Base-by-base conservation (phyloP, 2,797 vertebrate species). In the Enteromius anoplus region DNA sequence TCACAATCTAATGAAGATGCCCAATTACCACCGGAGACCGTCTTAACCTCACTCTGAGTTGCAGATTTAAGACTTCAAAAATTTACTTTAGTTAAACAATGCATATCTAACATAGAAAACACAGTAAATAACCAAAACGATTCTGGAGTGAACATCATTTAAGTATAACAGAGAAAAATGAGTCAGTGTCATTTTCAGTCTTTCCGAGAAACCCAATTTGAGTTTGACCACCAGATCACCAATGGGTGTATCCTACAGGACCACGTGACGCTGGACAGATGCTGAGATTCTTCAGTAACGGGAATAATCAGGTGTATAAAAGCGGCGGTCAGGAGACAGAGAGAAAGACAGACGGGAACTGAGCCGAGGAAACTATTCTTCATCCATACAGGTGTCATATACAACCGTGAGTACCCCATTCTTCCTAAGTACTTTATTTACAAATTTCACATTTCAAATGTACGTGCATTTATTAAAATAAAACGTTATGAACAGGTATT, bases 301-400 rank as follows among this genome's bases (percentile, higher is more conserved):
- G 10, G 69, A 85, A 83, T 75, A 68, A 71, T 81, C 72, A 75
- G 60, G 64, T 75, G 78, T 86, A 89, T 89, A 89, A 86, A 87
- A 85, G 66, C 1, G 3, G 66, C 55, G 26, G 65, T 65, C 42
- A 2, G 75, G 49, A 62, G 64, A 58, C 12, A 79, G 45, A 58
- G 8, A 42, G 10, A 7, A 10, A 60, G 17, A 86, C 42, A 49
- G 37, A 53, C 11, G 40, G 53, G 45, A 68, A 23, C 29, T 11
- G 40, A 37, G 40, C 26, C 5, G 75, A 55, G 73, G 55, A 69
- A 32, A 34, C 60, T 32, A 49, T 55, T 21, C 32, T 71, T 23
- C 47, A 78, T 58, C 53, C 21, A 3, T 32, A 55, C 71, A 66
- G 58, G 80, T 29, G 84, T 85, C 34, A 15, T 14, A 75, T 4